phyloP scores from a whole-genome alignment of 2,113 vertebrate species.

The Plestiodon gilberti region DNA sequence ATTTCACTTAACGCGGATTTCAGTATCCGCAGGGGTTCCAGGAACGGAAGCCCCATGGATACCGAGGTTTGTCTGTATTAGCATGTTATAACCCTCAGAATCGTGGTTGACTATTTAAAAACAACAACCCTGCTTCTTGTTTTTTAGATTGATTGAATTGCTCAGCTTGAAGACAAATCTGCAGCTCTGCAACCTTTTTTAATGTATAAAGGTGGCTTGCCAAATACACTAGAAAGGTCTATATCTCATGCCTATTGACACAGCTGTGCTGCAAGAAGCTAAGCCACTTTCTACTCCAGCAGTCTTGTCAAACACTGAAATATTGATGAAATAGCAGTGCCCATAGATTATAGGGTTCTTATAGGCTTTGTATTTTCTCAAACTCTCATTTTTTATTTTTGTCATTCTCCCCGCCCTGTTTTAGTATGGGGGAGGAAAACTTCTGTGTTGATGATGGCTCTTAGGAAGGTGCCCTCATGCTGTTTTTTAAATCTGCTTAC shows the following conservation, averaged over 20 bases:
- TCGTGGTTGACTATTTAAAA: neutral
- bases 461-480: neutral
- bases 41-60: too few relatives aligned
- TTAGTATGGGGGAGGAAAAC: neutral
- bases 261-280: neutral
- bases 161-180: neutral
- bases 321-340: neutral
- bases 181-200: neutral
- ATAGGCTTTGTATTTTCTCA: neutral
- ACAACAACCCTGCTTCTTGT: neutral
- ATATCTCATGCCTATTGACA: neutral
- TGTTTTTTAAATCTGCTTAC: neutral
- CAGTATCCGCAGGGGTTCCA: too few relatives aligned
- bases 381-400: neutral
- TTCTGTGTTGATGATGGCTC: too few relatives aligned
- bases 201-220: neutral
- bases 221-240: neutral
- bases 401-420: neutral
- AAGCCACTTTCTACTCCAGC: neutral
- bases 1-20: too few relatives aligned
- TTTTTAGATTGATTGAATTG: neutral
- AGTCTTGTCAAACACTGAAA: neutral
- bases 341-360: neutral
- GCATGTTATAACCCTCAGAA: neutral
- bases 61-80: too few relatives aligned